These are phyloP conservation scores for Alectura lathami DNA, from an alignment of 2,113 vertebrate species.

Conservation along the genomic window DNA sequence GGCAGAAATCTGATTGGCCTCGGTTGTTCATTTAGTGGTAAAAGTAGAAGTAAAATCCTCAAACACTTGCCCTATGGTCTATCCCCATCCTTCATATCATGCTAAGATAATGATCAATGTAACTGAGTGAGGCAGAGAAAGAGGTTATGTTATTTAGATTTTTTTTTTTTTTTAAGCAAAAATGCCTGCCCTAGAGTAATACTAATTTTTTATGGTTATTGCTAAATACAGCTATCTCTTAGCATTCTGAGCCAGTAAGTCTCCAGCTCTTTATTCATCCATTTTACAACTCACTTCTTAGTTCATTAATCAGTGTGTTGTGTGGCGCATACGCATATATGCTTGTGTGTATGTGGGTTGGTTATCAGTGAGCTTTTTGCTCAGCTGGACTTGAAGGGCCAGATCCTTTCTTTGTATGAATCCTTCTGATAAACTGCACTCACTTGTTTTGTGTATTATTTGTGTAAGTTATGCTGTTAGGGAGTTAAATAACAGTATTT, in stretches of 20 bases:
- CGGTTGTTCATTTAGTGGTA: not conserved
- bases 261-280: not conserved
- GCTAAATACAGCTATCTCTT: not conserved
- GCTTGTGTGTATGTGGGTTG: not conserved
- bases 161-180: not conserved
- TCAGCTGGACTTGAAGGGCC: not conserved
- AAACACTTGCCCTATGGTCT: not conserved
- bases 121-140: not conserved
- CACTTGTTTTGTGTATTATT: not conserved
- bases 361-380: fast-evolving
- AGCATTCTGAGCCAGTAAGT: not conserved
- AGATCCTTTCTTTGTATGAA: not conserved
- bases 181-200: not conserved
- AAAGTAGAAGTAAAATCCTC: conserved; percentile 16
- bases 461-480: not conserved
- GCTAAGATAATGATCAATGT: not conserved
- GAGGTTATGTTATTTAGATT: not conserved
- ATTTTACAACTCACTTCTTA: not conserved
- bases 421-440: not conserved
- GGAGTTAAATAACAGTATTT: not conserved
- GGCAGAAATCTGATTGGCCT: conserved; percentile 35
- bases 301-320: not conserved
- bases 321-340: fast-evolving
- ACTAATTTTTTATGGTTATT: not conserved
- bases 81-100: not conserved